Evolutionary conservation across 2,888 invertebrate species (phyloP).

Genomic region (Flabesymbios commensalis): DNA sequence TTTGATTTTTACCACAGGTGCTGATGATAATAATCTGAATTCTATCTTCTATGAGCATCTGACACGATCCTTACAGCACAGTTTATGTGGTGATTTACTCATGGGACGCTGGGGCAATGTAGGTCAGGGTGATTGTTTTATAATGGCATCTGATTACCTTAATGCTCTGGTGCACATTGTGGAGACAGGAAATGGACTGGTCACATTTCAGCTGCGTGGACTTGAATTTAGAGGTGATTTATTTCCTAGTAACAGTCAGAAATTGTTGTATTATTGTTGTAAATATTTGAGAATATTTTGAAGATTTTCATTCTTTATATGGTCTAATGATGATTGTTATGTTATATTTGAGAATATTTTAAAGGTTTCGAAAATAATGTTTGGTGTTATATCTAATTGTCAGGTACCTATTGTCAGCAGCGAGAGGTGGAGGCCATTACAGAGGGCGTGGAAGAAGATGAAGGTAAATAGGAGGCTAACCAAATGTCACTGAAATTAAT

Average conservation of each 20-base stretch:
- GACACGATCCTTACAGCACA: conserved; percentile 93
- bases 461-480: too few relatives aligned
- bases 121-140: conserved; percentile 96
- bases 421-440: conserved; percentile 94
- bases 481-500: too few relatives aligned
- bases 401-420: conserved; percentile 96
- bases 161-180: conserved; percentile 98
- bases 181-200: conserved; percentile 95
- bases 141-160: conserved; percentile 95
- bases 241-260: background rate
- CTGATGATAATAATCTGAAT: conserved; percentile 97
- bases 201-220: conserved; percentile 96
- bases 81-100: conserved; percentile 70
- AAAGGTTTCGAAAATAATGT: background rate
- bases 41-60: conserved; percentile 99
- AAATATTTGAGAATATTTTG: background rate
- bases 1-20: conserved; percentile 37
- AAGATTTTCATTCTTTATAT: background rate
- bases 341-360: too few relatives aligned
- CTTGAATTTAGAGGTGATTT: conserved; percentile 84
- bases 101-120: conserved; percentile 87
- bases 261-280: background rate
- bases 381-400: conserved; percentile 21
- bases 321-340: conserved; percentile 9
- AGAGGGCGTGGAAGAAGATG: conserved; percentile 94